These are phyloP conservation scores for Tetragonula clypearis DNA, from an alignment of 1,140 invertebrate genomes.

Conservation along the genomic window DNA sequence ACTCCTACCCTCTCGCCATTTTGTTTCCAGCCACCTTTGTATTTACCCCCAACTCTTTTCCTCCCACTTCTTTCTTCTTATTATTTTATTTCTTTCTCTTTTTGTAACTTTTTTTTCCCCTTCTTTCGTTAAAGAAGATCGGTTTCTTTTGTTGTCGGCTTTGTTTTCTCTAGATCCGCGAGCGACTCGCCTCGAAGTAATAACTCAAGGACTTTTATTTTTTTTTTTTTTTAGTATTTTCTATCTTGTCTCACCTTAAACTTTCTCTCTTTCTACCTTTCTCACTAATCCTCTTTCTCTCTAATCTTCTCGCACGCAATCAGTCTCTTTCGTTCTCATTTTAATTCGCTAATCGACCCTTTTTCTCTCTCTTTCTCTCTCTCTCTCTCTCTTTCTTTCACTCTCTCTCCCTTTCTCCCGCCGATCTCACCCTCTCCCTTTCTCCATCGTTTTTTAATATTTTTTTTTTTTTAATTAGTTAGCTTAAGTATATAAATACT, in stretches of 20 bases:
- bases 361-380: conserved; percentile 35
- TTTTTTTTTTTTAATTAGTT: conserved; percentile 64
- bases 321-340: conserved; percentile 27
- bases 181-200: conserved; percentile 66
- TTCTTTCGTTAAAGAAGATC: conserved; percentile 54
- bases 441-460: neutral
- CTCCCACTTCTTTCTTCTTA: conserved; percentile 26
- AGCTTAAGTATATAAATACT: conserved; percentile 78
- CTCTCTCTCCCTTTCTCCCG: conserved; percentile 32
- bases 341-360: conserved; percentile 17
- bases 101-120: conserved; percentile 40
- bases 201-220: conserved; percentile 58
- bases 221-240: conserved; percentile 52
- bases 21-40: conserved; percentile 14
- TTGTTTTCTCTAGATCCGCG: conserved; percentile 64
- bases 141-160: conserved; percentile 37
- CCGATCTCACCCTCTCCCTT: neutral
- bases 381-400: neutral
- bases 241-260: conserved; percentile 38
- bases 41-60: conserved; percentile 8
- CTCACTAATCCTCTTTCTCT: conserved; percentile 31
- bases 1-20: neutral
- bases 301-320: conserved; percentile 35
- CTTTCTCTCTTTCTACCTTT: conserved; percentile 36
- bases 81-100: conserved; percentile 16